phyloP scores from a whole-genome alignment of 2,888 invertebrate species.

The Ecdyonurus torrentis region DNA sequence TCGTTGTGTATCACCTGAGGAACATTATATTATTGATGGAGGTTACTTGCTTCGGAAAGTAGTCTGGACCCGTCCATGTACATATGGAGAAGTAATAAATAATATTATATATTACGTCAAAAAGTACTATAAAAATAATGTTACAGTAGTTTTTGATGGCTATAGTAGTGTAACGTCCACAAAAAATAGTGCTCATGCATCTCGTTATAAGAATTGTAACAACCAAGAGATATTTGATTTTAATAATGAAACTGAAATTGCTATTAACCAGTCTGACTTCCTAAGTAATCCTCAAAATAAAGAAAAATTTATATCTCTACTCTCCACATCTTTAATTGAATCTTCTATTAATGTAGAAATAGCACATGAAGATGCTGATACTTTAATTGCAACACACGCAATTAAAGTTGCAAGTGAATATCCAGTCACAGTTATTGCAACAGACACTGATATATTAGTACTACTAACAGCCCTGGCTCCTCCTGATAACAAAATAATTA shows the following conservation, averaged over 20 bases:
- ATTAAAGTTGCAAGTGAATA: background rate
- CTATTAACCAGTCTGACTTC: background rate
- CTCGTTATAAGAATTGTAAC: background rate
- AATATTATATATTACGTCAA: background rate
- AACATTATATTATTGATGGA: background rate
- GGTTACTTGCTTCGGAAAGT: background rate
- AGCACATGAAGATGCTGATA: background rate
- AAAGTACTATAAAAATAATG: background rate
- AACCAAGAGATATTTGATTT: background rate
- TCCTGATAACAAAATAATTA: too few species aligned
- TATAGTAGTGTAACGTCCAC: background rate
- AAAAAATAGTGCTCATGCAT: background rate
- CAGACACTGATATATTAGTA: background rate
- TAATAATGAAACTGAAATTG: background rate
- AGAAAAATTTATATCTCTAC: background rate
- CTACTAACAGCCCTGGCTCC: too few species aligned
- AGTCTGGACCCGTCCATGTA: background rate
- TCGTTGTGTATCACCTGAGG: too few species aligned
- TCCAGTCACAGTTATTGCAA: background rate
- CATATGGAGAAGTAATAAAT: background rate
- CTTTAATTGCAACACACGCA: background rate
- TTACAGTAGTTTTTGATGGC: conserved; percentile 1
- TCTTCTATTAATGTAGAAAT: background rate
- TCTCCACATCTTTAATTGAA: background rate
- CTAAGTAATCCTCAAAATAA: background rate